Base-by-base conservation (phyloP, 2,888 invertebrate genomes). In the Agonopterix subpropinquella region DNA sequence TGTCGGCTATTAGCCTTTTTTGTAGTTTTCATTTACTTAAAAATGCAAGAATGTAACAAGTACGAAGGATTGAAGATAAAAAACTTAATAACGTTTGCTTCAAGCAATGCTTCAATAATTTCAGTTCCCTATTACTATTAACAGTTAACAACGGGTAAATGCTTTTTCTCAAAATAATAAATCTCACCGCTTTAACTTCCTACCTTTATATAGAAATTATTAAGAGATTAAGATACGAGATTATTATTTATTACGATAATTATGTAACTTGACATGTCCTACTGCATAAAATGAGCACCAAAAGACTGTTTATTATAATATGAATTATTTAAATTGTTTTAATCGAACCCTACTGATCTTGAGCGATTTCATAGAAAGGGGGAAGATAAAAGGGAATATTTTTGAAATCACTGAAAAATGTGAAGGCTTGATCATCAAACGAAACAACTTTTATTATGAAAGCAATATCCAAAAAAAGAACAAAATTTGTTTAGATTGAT, bases 111-210 rank as follows among this genome's bases (percentile, higher is more conserved):
- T 59, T 53, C 28, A 28, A 28, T 53, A 55, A 41, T 47, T 41
- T 4, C 18, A 42, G 41, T 11, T 28, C 51, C 50, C 59, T 64
- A 55, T 64, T 65, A 65, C 60, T 11, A 67, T 58, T 69, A 73
- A 74, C 70, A 65, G 59, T 67, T 69, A 78, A 80, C 76, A 81
- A 68, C 67, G 66, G 74, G 77, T 83, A 84, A 86, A 85, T 82
- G 77, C 76, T 75, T 66, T 69, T 73, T 82, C 77, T 75, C 75
- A 82, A 83, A 83, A 82, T 77, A 77, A 80, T 70, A 67, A 66
- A 64, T 71, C 57, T 73, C 67, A 66, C 59, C 55, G 61, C 54
- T 64, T 65, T 47, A 65, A 66, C 62, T 52, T 57, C 54, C 60
- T 71, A 70, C 57, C 59, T 64, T 39, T 45, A 41, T 9, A 41